phyloP scores from a whole-genome alignment of 2,797 vertebrate species.

The Pterois miles region DNA sequence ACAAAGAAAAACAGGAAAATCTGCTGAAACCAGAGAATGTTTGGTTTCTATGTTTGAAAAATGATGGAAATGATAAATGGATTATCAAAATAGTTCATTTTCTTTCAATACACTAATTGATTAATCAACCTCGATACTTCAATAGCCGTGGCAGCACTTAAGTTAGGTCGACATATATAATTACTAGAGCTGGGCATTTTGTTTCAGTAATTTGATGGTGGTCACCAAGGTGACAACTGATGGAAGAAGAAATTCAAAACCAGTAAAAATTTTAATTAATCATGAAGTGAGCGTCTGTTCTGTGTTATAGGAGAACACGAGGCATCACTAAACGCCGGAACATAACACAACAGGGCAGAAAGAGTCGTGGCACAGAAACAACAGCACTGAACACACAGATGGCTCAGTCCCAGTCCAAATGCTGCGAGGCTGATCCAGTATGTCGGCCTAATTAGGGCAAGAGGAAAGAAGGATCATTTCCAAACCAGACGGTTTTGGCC shows the following conservation, averaged over 20 bases:
- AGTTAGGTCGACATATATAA: neutral
- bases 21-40: neutral
- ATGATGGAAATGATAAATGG: neutral
- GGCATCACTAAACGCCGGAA: slow-evolving; percentile 13
- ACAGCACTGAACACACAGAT: slow-evolving; percentile 68
- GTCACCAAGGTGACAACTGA: neutral
- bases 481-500: slow-evolving; percentile 57
- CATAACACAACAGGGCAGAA: slow-evolving; percentile 33
- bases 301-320: slow-evolving; percentile 13
- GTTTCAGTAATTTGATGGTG: neutral
- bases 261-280: neutral
- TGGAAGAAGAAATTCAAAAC: neutral
- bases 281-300: neutral
- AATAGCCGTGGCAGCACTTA: neutral
- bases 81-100: neutral
- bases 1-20: neutral
- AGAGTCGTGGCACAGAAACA: slow-evolving; percentile 47
- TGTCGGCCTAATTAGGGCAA: slow-evolving; percentile 58
- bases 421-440: slow-evolving; percentile 65
- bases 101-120: neutral
- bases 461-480: slow-evolving; percentile 54
- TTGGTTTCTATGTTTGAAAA: neutral
- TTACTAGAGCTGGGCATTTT: neutral
- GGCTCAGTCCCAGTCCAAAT: slow-evolving; percentile 66
- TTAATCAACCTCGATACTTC: neutral